phyloP scores from a whole-genome alignment of 2,888 invertebrate species.

The Napeogenes sylphis region DNA sequence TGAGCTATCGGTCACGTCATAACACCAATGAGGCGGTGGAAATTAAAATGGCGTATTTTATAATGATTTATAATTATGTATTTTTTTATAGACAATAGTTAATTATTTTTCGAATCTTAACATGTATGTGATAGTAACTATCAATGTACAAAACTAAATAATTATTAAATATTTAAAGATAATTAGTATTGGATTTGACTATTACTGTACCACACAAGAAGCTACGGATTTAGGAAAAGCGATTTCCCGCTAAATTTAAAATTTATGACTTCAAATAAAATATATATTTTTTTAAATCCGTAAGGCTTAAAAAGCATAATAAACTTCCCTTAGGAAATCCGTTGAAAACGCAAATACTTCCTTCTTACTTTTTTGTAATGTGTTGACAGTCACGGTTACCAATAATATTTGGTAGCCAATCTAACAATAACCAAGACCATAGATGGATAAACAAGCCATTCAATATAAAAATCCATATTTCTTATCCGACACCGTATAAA shows the following conservation, averaged over 20 bases:
- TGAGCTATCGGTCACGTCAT: slow-evolving; percentile 29
- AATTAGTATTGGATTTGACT: background rate
- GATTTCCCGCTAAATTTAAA: too few species aligned
- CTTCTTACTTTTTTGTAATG: slow-evolving; percentile 64
- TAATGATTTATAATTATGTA: slow-evolving; percentile 14
- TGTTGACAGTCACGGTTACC: slow-evolving; percentile 67
- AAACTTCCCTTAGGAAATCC: slow-evolving; percentile 62
- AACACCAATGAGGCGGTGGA: slow-evolving; percentile 20
- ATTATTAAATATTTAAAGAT: too few species aligned
- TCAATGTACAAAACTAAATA: too few species aligned
- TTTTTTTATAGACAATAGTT: background rate
- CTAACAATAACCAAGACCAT: slow-evolving; percentile 62
- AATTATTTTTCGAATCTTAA: too few species aligned
- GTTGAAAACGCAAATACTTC: slow-evolving; percentile 55
- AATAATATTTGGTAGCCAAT: slow-evolving; percentile 48
- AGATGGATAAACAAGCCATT: slow-evolving; percentile 69
- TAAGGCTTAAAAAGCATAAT: slow-evolving; percentile 40
- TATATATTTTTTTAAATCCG: slow-evolving; percentile 16
- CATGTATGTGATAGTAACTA: too few species aligned
- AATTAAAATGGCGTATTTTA: slow-evolving; percentile 20
- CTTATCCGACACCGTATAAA: slow-evolving; percentile 60
- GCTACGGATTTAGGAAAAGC: too few species aligned
- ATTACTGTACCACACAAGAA: background rate
- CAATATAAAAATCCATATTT: slow-evolving; percentile 54
- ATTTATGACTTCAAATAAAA: too few species aligned